Conservation (phyloP, 2,113 vertebrate species). For the Psittacara wagleri region DNA sequence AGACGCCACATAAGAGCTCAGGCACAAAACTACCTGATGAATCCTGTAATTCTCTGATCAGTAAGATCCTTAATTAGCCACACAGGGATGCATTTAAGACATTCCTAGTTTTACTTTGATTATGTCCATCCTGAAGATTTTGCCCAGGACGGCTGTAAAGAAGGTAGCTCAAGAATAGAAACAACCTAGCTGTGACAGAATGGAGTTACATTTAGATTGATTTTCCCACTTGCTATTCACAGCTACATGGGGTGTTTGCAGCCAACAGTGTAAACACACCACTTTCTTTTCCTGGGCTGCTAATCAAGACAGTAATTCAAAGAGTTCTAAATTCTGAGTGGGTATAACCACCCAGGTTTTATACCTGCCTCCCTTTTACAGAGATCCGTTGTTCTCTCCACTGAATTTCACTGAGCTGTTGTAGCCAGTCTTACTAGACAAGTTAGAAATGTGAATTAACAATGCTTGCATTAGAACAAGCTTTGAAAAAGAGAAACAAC, state of each 20-base stretch:
- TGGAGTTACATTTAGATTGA: background rate
- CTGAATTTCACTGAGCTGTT: background rate
- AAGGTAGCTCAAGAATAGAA: background rate
- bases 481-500: background rate
- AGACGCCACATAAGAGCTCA: background rate
- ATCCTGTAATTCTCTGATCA: background rate
- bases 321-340: background rate
- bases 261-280: background rate
- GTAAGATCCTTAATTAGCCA: background rate
- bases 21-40: fast-evolving
- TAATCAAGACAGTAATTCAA: background rate
- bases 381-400: background rate
- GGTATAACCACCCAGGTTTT: background rate
- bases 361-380: background rate
- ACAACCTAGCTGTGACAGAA: background rate
- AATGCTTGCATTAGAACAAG: background rate
- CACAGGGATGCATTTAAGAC: background rate
- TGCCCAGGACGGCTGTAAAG: background rate
- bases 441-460: background rate
- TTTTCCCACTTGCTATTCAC: background rate
- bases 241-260: background rate
- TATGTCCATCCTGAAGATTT: background rate
- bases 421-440: background rate
- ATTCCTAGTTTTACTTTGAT: background rate
- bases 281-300: background rate